These are phyloP conservation scores for Stercorarius parasiticus DNA, from an alignment of 2,113 vertebrate species.

Conservation along the genomic window DNA sequence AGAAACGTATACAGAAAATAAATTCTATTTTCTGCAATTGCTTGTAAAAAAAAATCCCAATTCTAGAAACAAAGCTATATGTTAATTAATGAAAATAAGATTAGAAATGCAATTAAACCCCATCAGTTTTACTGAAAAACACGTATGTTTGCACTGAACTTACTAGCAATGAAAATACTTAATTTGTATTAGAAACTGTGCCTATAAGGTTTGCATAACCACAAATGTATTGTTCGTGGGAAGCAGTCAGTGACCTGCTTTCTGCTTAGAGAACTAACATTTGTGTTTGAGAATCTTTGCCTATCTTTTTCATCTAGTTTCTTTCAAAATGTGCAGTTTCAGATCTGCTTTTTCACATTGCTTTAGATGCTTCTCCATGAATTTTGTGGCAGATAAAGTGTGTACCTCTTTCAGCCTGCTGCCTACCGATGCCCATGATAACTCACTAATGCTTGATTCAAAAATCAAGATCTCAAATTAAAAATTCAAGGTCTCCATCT, in stretches of 20 bases:
- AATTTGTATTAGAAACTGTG: not conserved
- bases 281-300: not conserved
- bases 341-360: not conserved
- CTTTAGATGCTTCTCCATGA: not conserved
- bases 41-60: not conserved
- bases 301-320: not conserved
- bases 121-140: not conserved
- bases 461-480: not conserved
- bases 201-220: not conserved
- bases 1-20: too few species aligned
- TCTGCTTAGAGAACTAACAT: not conserved
- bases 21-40: not conserved
- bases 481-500: not conserved
- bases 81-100: not conserved
- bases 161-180: not conserved
- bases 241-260: not conserved
- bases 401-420: not conserved
- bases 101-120: not conserved
- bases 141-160: not conserved
- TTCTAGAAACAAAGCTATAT: not conserved
- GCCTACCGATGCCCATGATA: not conserved
- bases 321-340: not conserved
- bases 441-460: not conserved
- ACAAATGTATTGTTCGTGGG: not conserved
- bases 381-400: rapidly evolving